Base-by-base conservation (phyloP, 2,888 invertebrate species). In the Morinoia aosen region DNA sequence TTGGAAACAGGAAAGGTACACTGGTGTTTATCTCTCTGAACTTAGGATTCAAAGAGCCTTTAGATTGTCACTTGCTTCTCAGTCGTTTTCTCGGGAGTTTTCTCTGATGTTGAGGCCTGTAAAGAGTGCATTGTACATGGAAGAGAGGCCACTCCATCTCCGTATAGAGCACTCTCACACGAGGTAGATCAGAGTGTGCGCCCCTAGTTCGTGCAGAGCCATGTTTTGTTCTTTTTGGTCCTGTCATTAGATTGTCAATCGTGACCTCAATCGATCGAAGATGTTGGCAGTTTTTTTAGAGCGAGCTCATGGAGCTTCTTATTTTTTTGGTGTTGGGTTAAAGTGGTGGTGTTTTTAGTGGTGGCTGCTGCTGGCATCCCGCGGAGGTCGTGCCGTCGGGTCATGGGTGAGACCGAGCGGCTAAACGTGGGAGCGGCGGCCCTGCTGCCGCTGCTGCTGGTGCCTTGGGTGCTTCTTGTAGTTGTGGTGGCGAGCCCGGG, bases 161-260 rank as follows among this genome's bases (percentile, higher is more conserved):
- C 76, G 76, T 76, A 76, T 76, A 76, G 76, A 76, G 76, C 76
- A 76, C 76, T 76, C 76, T 76, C 76, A 76, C 76, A 25, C 76
- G 25, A 33, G 76, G 76, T 3, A 76, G 76, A 76, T 76, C 76
- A 76, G 76, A 76, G 76, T 76, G 76, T 76, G 76, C 25, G 76
- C 76, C 33, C 76, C 76, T 16, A 76, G 76, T 56, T 93, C 93
- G 93, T 93, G 93, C 93, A 12, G 57, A 93, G 48, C 48, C 57
- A 48, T 48, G 56, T 93, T 93, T 57, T 57, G 57, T 56, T 57
- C 93, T 93, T 93, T 90, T 93, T 93, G 57, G 33, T 12, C 8
- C 93, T 93, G 93, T 93, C 93, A 57, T 57, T 93, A 57, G 93
- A 93, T 93, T 93, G 93, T 93, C 93, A 93, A 93, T 93, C 93